These are phyloP conservation scores for Ruditapes philippinarum DNA, from an alignment of 1,140 invertebrate genomes.

Conservation along the genomic window DNA sequence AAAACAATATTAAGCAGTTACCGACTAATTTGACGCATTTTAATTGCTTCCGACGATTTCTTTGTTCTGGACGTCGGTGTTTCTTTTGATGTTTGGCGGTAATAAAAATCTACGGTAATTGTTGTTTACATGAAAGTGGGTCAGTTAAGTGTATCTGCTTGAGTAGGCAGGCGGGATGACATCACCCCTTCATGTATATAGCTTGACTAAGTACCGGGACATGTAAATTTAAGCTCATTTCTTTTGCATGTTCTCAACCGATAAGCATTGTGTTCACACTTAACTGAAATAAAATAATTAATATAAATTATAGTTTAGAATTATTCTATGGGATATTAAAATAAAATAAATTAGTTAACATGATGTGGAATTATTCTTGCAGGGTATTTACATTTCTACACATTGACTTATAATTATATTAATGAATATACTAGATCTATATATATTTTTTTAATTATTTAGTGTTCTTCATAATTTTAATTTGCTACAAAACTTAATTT, in stretches of 20 bases:
- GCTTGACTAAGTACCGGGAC: conserved; percentile 53
- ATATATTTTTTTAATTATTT: no score
- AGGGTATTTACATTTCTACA: conserved; percentile 27
- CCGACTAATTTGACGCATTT: no score
- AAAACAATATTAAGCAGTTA: no score
- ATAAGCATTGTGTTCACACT: neutral
- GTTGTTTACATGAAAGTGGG: conserved; percentile 60
- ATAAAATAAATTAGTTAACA: neutral
- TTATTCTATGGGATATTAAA: neutral
- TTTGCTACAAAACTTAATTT: no score
- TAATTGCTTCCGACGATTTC: neutral
- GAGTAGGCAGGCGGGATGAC: conserved; percentile 60
- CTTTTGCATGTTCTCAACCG: neutral
- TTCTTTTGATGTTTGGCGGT: neutral
- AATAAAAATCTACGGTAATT: neutral
- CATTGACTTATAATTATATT: no score
- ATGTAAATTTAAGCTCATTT: conserved; percentile 36
- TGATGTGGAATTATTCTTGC: conserved; percentile 67
- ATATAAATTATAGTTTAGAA: neutral
- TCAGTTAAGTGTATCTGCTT: conserved; percentile 66
- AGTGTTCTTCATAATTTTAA: no score
- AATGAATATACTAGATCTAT: no score
- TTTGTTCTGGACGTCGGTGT: conserved; percentile 38
- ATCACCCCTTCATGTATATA: conserved; percentile 65
- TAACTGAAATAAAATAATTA: neutral